Base-by-base conservation (phyloP, 2,113 vertebrate genomes). In the Vidua chalybeata region DNA sequence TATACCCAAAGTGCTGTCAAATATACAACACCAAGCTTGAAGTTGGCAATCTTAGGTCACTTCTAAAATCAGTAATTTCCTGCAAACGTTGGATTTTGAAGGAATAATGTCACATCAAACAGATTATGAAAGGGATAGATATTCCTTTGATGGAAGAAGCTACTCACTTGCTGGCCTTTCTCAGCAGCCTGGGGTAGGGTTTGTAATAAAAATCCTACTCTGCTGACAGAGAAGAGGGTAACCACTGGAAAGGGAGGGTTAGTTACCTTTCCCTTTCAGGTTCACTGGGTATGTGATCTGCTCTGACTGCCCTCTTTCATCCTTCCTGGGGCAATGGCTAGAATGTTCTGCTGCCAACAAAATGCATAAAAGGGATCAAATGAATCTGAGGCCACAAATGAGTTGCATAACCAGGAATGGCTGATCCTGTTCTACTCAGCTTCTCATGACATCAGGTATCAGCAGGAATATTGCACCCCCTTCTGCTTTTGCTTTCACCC, bases 211-310 rank as follows among this genome's bases (percentile, higher is more conserved):
- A 85, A 56, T 41, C 30, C 54, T 20, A 3, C 51, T 89, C 45
- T 77, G 69, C 55, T 87, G 55, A 54, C 51, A 71, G 46, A 61
- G 43, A 33, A 85, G 54, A 56, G 49, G 41, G 49, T 67, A 46
- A 71, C 43, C 3, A 8, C 58, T 66, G 76, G n/a, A 76, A 55
- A 79, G 85, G 94, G 71, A 72, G 4, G 9, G 80, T 45, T 61
- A 54, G 82, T 63, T 93, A 94, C 86, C 66, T 87, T 81, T 80
- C 51, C 30, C 31, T 80, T 95, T 97, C 89, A 80, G 87, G 69
- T 83, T 95, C 89, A 91, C 69, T 89, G 93, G 43, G 15, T 80
- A 35, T 2, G 15, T 74, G n/a, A 83, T 59, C 74, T 72, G 58
- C 84, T 93, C 74, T 83, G 58, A 80, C 73, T 68, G 39, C 69